phyloP scores from a whole-genome alignment of 2,888 invertebrate genomes.

The Ceratothoa steindachneri region DNA sequence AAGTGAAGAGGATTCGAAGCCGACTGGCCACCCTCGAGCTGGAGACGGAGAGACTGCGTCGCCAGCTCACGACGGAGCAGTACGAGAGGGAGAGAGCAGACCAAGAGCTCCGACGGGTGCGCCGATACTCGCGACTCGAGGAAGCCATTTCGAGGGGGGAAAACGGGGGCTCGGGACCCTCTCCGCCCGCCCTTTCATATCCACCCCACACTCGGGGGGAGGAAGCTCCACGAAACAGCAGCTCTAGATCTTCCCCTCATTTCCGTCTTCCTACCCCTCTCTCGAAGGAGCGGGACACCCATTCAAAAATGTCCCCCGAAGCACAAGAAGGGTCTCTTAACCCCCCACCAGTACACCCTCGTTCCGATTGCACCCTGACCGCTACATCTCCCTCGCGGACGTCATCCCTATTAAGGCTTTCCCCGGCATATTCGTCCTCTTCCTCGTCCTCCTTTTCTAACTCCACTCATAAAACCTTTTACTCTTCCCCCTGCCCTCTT shows the following conservation, averaged over 20 bases:
- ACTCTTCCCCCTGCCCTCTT: background rate
- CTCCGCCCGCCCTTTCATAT: background rate
- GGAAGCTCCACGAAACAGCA: background rate
- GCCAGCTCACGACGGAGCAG: conserved; percentile 39
- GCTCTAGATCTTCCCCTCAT: background rate
- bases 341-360: background rate
- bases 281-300: no score
- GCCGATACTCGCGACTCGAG: conserved; percentile 19
- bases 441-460: background rate
- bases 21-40: conserved; percentile 23
- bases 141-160: conserved; percentile 13
- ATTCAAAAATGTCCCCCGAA: no score
- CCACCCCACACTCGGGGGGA: background rate
- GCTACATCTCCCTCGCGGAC: background rate
- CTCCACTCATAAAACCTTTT: background rate
- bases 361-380: background rate
- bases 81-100: conserved; percentile 37
- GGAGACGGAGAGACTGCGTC: conserved; percentile 33
- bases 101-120: conserved; percentile 46
- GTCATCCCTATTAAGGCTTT: background rate
- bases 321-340: background rate
- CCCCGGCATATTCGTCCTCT: background rate
- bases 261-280: background rate
- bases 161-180: conserved; percentile 26
- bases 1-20: conserved; percentile 30